Conservation (phyloP, 2,888 invertebrate genomes). For the Lamellibrachia satsuma region DNA sequence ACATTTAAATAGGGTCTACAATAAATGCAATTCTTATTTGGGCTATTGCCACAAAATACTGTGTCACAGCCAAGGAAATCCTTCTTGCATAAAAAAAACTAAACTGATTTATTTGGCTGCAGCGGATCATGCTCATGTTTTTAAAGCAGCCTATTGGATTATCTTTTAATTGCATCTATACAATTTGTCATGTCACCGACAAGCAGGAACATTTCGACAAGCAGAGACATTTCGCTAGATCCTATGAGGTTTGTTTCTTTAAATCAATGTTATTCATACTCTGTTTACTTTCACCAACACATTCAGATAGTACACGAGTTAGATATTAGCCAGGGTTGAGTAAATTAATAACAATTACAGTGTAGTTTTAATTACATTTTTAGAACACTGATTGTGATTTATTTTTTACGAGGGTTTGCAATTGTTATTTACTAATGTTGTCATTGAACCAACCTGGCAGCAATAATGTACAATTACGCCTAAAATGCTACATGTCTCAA, state of each 20-base stretch:
- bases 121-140: neutral
- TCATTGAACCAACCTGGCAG: no score
- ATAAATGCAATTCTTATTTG: neutral
- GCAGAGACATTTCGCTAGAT: neutral
- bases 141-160: neutral
- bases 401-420: no score
- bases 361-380: no score
- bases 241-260: neutral
- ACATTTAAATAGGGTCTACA: neutral
- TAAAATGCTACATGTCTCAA: no score
- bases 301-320: no score
- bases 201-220: neutral
- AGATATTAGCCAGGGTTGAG: no score
- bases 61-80: neutral
- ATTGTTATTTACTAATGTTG: no score
- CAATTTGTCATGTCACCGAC: neutral
- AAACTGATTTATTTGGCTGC: neutral
- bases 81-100: neutral
- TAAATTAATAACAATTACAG: no score
- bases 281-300: neutral
- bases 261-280: neutral
- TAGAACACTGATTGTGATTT: no score
- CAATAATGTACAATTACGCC: no score
- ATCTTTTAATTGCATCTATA: neutral
- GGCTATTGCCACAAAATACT: neutral